These are phyloP conservation scores for Tethea ocularis DNA, from an alignment of 2,888 invertebrate species.

Conservation along the genomic window DNA sequence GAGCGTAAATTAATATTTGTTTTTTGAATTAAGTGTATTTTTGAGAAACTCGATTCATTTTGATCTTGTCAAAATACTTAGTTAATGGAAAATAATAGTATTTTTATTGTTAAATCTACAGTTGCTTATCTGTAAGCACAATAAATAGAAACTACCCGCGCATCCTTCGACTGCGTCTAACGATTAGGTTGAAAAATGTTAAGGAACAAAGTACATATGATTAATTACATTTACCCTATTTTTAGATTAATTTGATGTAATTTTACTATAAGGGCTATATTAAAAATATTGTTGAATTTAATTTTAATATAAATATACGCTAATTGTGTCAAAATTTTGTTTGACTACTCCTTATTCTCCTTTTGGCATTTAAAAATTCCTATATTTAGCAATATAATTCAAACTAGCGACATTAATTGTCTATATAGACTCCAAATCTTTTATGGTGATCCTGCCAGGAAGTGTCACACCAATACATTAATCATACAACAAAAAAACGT, in stretches of 20 bases:
- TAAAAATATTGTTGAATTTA: neutral
- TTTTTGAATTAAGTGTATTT: too few relatives aligned
- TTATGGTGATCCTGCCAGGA: too few relatives aligned
- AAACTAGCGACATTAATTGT: too few relatives aligned
- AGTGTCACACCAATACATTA: too few relatives aligned
- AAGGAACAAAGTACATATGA: neutral
- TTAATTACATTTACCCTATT: neutral
- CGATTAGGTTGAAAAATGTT: neutral
- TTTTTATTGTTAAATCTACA: neutral
- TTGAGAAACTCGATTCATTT: too few relatives aligned
- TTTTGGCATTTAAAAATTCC: too few relatives aligned
- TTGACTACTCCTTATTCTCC: neutral
- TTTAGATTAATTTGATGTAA: neutral
- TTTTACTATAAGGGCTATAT: constrained; percentile 1
- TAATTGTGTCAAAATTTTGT: neutral
- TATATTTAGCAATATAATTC: too few relatives aligned
- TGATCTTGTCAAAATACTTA: too few relatives aligned
- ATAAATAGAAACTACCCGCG: neutral
- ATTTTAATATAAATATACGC: neutral
- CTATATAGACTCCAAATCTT: too few relatives aligned
- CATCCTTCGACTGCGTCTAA: neutral
- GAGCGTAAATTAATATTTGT: too few relatives aligned
- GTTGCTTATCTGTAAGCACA: neutral
- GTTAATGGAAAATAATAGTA: too few relatives aligned
- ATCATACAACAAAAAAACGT: too few relatives aligned